Evolutionary conservation across 2,797 vertebrate genomes (phyloP).

Genomic region (Momotus momota): DNA sequence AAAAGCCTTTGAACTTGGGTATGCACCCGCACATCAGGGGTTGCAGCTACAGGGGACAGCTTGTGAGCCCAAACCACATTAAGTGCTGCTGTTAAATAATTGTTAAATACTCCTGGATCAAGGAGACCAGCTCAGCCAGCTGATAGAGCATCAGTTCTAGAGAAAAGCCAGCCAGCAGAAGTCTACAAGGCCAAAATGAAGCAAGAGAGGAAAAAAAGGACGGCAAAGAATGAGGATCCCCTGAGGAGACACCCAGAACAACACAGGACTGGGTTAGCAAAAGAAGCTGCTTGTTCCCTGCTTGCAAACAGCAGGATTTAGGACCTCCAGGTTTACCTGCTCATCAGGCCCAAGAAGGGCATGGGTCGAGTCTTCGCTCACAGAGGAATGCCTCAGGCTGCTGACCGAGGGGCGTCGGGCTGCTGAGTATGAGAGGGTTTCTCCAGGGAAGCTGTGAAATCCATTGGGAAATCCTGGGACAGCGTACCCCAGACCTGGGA

Average conservation of each 20-base stretch:
- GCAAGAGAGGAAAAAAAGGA: neutral
- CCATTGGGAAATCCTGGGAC: conserved; percentile 93
- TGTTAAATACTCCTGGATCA: rapidly evolving
- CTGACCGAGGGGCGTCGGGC: conserved; percentile 73
- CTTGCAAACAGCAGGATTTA: neutral
- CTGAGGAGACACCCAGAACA: neutral
- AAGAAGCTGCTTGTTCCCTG: neutral
- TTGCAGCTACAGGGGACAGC: neutral
- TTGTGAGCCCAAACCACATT: no score
- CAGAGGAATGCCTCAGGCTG: conserved; percentile 85
- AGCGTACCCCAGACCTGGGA: conserved; percentile 88
- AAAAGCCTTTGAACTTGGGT: neutral
- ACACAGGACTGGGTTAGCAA: neutral
- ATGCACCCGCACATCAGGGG: neutral
- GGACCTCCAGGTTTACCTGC: conserved; percentile 82
- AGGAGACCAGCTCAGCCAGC: neutral
- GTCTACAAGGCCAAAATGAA: neutral
- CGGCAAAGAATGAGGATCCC: neutral
- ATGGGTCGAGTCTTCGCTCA: conserved; percentile 91
- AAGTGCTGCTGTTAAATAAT: neutral
- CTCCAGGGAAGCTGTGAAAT: conserved; percentile 91
- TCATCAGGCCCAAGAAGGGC: conserved; percentile 92
- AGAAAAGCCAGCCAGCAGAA: neutral
- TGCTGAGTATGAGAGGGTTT: conserved; percentile 79
- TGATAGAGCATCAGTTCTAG: neutral